Percentiles rank a stretch among this genome's conserved stretches.
Evolutionary conservation across 1,140 invertebrate genomes (phyloP).

Genomic region (Dryas iulia): DNA sequence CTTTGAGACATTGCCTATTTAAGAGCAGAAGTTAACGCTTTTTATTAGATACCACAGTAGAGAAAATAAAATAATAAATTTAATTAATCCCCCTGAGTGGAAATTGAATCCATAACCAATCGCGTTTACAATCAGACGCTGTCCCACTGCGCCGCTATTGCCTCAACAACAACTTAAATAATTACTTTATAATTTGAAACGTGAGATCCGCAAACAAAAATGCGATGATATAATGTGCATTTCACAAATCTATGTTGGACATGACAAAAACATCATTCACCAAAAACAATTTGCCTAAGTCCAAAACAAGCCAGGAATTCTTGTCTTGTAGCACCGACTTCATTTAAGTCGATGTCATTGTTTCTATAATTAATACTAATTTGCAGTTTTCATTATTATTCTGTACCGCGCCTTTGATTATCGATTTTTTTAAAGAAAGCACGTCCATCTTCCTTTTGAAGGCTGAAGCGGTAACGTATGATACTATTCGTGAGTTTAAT

Average conservation of each 20-base stretch:
- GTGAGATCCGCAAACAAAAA: background rate
- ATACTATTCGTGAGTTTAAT: slow-evolving; percentile 19
- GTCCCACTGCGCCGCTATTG: no score
- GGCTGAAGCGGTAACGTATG: slow-evolving; percentile 27
- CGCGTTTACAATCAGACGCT: no score
- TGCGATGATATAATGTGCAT: slow-evolving; percentile 10
- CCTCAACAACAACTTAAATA: no score
- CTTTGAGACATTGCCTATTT: no score
- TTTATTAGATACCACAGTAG: no score
- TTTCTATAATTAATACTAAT: slow-evolving; percentile 77
- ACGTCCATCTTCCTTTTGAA: slow-evolving; percentile 60
- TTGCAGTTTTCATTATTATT: slow-evolving; percentile 73
- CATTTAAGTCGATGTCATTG: slow-evolving; percentile 67
- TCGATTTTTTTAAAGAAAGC: slow-evolving; percentile 57
- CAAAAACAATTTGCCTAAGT: slow-evolving; percentile 23
- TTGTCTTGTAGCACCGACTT: slow-evolving; percentile 50
- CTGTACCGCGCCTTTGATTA: slow-evolving; percentile 61
- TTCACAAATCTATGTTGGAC: background rate
- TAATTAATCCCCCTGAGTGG: no score
- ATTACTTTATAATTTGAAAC: background rate
- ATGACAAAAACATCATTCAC: slow-evolving; percentile 1
- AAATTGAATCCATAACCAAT: no score
- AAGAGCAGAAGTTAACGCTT: no score
- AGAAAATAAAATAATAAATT: no score
- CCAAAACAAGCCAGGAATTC: slow-evolving; percentile 55